Percentiles rank a stretch among this genome's conserved stretches.
phyloP scores from a whole-genome alignment of 2,888 invertebrate genomes.

The Litoditis marina region DNA sequence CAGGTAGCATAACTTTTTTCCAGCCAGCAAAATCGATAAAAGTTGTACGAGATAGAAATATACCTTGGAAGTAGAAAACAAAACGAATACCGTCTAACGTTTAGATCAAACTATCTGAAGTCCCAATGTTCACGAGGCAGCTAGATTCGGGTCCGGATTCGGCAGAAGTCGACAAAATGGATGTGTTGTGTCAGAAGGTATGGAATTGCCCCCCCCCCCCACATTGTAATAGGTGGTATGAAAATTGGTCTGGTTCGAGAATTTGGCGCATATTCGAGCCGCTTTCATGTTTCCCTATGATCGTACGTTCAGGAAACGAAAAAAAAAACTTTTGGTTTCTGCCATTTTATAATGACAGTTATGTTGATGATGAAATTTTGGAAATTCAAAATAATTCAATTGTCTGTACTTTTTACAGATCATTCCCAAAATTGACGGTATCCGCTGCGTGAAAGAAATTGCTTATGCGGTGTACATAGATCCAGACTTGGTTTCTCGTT shows the following conservation, averaged over 20 bases:
- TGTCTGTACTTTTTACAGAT: conserved; percentile 28
- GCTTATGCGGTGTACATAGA: conserved; percentile 47
- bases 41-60: too few relatives aligned
- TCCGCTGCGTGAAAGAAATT: conserved; percentile 54
- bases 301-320: too few relatives aligned
- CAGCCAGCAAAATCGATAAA: too few relatives aligned
- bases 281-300: too few relatives aligned
- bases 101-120: conserved; percentile 46
- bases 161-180: conserved; percentile 50
- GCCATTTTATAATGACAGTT: neutral
- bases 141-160: conserved; percentile 18
- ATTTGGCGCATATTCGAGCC: too few relatives aligned
- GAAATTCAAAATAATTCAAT: neutral
- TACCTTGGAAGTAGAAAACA: too few relatives aligned
- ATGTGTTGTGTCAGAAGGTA: conserved; percentile 59
- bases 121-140: conserved; percentile 52
- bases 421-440: conserved; percentile 54
- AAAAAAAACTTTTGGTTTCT: conserved; percentile 2
- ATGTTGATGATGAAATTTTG: conserved; percentile 5
- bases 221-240: too few relatives aligned
- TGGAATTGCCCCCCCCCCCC: too few relatives aligned
- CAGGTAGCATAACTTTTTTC: too few relatives aligned
- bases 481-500: conserved; percentile 36
- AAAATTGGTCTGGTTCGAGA: too few relatives aligned
- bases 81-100: neutral